Evolutionary conservation across 2,113 vertebrate species (phyloP).

Genomic region (Amblyopsis rosae): DNA sequence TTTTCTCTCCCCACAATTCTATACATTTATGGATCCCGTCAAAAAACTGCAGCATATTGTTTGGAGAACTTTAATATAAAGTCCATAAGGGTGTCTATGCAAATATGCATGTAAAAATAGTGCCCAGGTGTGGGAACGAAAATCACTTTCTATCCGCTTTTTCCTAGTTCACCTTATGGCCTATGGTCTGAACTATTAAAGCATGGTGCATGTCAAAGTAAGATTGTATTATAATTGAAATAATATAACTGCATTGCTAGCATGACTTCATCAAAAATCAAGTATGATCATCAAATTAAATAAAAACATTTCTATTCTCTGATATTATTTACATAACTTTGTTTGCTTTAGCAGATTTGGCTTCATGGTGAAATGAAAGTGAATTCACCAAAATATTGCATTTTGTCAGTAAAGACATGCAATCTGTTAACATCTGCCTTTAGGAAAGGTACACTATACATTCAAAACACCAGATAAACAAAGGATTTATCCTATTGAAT

Average conservation of each 20-base stretch:
- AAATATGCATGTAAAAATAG: no score
- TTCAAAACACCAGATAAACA: no score
- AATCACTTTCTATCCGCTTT: not conserved
- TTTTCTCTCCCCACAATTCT: no score
- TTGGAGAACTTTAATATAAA: no score
- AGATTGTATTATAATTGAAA: not conserved
- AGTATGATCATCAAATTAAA: not conserved
- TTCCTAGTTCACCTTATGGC: not conserved
- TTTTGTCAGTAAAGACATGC: no score
- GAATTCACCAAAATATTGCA: not conserved
- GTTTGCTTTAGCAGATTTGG: not conserved
- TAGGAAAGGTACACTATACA: no score
- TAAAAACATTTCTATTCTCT: not conserved
- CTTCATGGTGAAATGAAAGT: not conserved
- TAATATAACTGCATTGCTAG: not conserved
- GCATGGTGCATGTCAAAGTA: not conserved
- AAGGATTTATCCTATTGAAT: no score
- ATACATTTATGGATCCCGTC: no score
- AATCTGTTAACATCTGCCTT: no score
- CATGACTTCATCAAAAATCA: no score
- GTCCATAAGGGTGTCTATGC: no score
- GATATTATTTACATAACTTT: not conserved
- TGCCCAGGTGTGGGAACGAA: not conserved
- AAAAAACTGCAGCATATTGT: no score
- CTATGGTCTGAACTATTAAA: not conserved